phyloP scores from a whole-genome alignment of 2,113 vertebrate genomes.

The Perognathus longimembris region DNA sequence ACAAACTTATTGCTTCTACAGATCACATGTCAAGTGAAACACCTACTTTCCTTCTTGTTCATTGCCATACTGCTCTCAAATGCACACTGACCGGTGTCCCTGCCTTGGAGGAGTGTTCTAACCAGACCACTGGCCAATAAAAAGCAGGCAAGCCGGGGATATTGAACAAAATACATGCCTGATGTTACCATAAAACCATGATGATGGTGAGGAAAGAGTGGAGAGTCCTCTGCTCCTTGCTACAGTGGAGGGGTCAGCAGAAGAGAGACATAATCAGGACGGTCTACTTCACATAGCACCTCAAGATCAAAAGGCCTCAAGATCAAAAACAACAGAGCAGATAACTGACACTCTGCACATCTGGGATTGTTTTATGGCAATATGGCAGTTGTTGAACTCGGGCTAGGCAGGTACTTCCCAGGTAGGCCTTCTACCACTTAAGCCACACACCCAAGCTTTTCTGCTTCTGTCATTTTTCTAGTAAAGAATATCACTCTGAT shows the following conservation, averaged over 20 bases:
- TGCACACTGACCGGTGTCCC: fast-evolving
- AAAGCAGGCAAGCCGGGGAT: fast-evolving
- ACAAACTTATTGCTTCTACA: fast-evolving
- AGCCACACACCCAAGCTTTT: no score
- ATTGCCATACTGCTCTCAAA: fast-evolving
- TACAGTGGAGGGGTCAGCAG: fast-evolving
- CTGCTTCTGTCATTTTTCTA: no score
- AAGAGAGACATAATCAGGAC: fast-evolving
- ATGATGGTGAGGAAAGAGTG: fast-evolving
- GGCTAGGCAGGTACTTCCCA: no score
- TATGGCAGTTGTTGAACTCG: no score
- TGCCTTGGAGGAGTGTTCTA: fast-evolving
- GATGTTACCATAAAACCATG: fast-evolving
- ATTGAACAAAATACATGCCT: fast-evolving
- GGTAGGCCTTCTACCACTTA: no score
- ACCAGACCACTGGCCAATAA: fast-evolving
- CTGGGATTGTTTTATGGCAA: not conserved
- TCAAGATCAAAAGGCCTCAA: no score
- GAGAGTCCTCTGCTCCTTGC: not conserved
- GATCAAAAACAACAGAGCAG: not conserved
- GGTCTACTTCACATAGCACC: no score
- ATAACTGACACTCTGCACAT: not conserved
- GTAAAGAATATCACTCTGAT: no score
- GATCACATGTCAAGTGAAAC: fast-evolving
- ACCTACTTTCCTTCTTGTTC: fast-evolving